Evolutionary conservation across 2,888 invertebrate species (phyloP).

Genomic region (Spialia ferax): DNA sequence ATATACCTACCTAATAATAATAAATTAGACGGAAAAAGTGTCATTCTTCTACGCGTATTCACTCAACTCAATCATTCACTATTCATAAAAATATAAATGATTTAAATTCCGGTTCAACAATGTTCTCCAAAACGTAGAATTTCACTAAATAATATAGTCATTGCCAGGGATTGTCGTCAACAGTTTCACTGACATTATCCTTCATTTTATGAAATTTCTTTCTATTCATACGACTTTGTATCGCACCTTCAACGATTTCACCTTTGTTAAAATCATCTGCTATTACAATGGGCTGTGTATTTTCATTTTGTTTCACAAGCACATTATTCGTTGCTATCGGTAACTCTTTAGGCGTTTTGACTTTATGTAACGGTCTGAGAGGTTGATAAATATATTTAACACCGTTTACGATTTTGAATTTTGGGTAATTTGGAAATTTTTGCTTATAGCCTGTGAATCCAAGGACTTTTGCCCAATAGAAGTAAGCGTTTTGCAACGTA

Average conservation of each 20-base stretch:
- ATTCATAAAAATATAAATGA: slow-evolving; percentile 61
- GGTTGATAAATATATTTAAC: slow-evolving; percentile 73
- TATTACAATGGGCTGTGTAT: slow-evolving; percentile 53
- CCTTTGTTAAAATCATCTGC: slow-evolving; percentile 77
- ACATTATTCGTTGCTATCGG: slow-evolving; percentile 41
- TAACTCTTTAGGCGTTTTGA: slow-evolving; percentile 61
- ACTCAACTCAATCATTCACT: not conserved
- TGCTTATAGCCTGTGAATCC: slow-evolving; percentile 53
- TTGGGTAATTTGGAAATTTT: slow-evolving; percentile 56
- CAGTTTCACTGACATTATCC: slow-evolving; percentile 65
- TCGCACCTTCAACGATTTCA: slow-evolving; percentile 69
- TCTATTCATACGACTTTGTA: slow-evolving; percentile 66
- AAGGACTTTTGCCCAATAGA: slow-evolving; percentile 69
- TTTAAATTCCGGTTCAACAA: slow-evolving; percentile 73
- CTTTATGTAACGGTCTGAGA: slow-evolving; percentile 55
- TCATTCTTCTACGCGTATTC: too few relatives aligned
- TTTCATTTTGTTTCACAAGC: slow-evolving; percentile 50
- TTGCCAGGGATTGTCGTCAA: slow-evolving; percentile 80
- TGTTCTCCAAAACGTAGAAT: slow-evolving; percentile 72
- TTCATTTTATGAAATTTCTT: slow-evolving; percentile 71
- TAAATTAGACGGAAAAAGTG: too few relatives aligned
- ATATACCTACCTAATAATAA: too few relatives aligned
- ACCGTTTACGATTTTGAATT: slow-evolving; percentile 71
- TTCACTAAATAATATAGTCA: slow-evolving; percentile 83
- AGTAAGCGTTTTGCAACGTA: slow-evolving; percentile 67